A percentile compares a stretch with the other conserved stretches of the same genome.
Evolutionary conservation across 2,888 invertebrate genomes (phyloP).

Genomic region (Lacanobia wlatinum): DNA sequence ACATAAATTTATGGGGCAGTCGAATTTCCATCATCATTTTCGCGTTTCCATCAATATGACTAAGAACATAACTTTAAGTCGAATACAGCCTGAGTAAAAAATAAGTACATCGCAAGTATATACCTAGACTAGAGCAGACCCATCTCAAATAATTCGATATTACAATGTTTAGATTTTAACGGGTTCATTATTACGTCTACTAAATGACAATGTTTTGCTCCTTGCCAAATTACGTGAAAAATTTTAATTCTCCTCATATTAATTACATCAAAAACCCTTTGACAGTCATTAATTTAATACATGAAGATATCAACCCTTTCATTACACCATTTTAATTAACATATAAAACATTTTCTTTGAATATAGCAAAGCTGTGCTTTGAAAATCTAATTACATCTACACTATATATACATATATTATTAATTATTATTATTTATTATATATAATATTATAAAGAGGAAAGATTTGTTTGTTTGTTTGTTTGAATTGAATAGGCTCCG

Average conservation of each 20-base stretch:
- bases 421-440: too few species aligned
- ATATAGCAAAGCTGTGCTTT: constrained; percentile 28
- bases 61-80: too few species aligned
- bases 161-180: not conserved
- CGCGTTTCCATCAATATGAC: too few species aligned
- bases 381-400: constrained; percentile 50
- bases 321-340: constrained; percentile 47
- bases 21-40: too few species aligned
- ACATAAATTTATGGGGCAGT: too few species aligned
- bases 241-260: constrained; percentile 17
- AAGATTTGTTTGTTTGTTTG: too few species aligned
- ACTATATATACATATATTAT: too few species aligned
- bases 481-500: too few species aligned
- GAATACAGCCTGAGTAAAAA: not conserved
- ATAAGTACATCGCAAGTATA: not conserved
- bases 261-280: constrained; percentile 36
- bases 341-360: constrained; percentile 21
- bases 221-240: not conserved
- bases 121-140: too few species aligned
- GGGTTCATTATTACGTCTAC: not conserved
- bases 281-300: constrained; percentile 33
- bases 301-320: constrained; percentile 20
- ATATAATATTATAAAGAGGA: too few species aligned
- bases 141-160: too few species aligned
- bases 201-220: not conserved